phyloP scores from a whole-genome alignment of 2,888 invertebrate species.

The Diachrysia chrysitis region DNA sequence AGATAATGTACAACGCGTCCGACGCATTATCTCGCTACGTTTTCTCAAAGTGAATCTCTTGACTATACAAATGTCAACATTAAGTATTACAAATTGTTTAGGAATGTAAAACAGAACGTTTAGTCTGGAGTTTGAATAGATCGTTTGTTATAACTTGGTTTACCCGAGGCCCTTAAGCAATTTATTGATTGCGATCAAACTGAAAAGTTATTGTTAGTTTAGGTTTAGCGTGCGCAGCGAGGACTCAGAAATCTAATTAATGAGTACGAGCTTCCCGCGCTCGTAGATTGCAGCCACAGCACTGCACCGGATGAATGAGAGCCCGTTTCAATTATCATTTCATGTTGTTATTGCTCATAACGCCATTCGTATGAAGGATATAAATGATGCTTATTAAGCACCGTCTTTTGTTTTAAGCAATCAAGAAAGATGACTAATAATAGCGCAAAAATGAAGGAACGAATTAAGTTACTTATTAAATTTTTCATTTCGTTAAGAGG shows the following conservation, averaged over 20 bases:
- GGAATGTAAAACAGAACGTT: constrained; percentile 49
- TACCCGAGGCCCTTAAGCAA: constrained; percentile 27
- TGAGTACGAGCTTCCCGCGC: constrained; percentile 27
- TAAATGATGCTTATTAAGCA: constrained; percentile 20
- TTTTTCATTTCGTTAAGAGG: constrained; percentile 18
- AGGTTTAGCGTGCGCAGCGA: constrained; percentile 24
- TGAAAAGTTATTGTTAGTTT: constrained; percentile 64
- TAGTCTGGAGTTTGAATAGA: constrained; percentile 45
- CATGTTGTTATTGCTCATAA: constrained; percentile 48
- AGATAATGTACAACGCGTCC: constrained; percentile 56
- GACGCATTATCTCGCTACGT: constrained; percentile 42
- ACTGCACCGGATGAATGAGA: constrained; percentile 38
- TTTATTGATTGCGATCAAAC: constrained; percentile 52
- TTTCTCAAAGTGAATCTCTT: constrained; percentile 50
- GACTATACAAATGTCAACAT: constrained; percentile 57
- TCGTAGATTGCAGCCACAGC: constrained; percentile 45
- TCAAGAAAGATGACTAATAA: constrained; percentile 7
- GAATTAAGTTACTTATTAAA: constrained; percentile 13
- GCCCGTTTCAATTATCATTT: constrained; percentile 49
- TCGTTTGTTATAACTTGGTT: constrained; percentile 42
- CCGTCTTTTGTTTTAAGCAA: background rate
- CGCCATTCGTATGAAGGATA: constrained; percentile 27
- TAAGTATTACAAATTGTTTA: constrained; percentile 59
- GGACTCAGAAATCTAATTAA: constrained; percentile 55
- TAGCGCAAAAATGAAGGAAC: background rate